Conservation (phyloP, 2,888 invertebrate genomes). For the Drosophila trichaetosa region DNA sequence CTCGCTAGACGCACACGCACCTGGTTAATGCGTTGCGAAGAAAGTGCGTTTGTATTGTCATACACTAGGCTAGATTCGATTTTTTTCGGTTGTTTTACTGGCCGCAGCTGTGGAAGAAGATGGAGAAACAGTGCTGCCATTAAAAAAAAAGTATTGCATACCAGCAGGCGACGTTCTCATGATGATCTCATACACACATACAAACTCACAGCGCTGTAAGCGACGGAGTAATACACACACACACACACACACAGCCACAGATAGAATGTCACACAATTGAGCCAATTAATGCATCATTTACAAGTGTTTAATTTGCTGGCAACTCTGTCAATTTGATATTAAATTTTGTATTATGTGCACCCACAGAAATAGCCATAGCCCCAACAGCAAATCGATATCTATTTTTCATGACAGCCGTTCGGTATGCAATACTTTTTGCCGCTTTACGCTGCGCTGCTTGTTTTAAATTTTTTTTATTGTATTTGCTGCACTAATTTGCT, state of each 20-base stretch:
- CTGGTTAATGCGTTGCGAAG: slow-evolving; percentile 69
- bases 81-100: slow-evolving; percentile 46
- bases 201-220: slow-evolving; percentile 18
- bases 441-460: slow-evolving; percentile 38
- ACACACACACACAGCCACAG: slow-evolving; percentile 18
- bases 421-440: slow-evolving; percentile 75
- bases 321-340: slow-evolving; percentile 36
- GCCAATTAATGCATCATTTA: slow-evolving; percentile 53
- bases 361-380: slow-evolving; percentile 28
- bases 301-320: slow-evolving; percentile 8
- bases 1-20: slow-evolving; percentile 72
- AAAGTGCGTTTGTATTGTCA: slow-evolving; percentile 72
- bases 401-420: slow-evolving; percentile 72
- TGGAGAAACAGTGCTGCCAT: slow-evolving; percentile 18
- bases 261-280: slow-evolving; percentile 48
- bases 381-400: slow-evolving; percentile 73
- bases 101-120: slow-evolving; percentile 43
- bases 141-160: slow-evolving; percentile 66
- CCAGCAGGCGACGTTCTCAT: slow-evolving; percentile 61
- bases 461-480: slow-evolving; percentile 15
- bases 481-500: slow-evolving; percentile 48
- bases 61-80: slow-evolving; percentile 61
- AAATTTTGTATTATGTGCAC: slow-evolving; percentile 34
- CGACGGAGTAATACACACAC: slow-evolving; percentile 11
- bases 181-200: slow-evolving; percentile 72